These are phyloP conservation scores for Cantharis flavilabris DNA, from an alignment of 2,888 invertebrate species.

Conservation along the genomic window DNA sequence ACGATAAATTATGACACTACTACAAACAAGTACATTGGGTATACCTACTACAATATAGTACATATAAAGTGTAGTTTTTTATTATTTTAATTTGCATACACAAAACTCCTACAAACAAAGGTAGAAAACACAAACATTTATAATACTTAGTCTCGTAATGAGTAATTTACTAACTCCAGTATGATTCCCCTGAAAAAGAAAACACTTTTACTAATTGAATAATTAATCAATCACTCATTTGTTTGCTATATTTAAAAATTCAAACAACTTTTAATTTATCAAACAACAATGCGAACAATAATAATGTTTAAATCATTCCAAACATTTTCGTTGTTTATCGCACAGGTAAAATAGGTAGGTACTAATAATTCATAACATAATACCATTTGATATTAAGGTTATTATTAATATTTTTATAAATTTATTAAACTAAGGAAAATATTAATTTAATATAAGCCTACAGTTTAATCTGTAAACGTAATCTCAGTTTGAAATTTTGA, in stretches of 20 bases:
- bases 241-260: neutral
- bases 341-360: too few relatives aligned
- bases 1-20: neutral
- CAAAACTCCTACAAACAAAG: neutral
- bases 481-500: neutral
- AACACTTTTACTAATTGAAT: neutral
- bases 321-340: neutral
- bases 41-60: neutral
- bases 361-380: too few relatives aligned
- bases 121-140: neutral
- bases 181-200: constrained; percentile 20
- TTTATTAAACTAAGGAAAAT: neutral
- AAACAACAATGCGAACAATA: neutral
- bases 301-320: neutral
- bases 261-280: neutral
- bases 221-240: neutral
- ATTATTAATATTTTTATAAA: neutral
- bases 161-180: constrained; percentile 18
- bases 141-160: constrained; percentile 16
- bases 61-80: neutral
- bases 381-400: too few relatives aligned
- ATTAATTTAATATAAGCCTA: neutral
- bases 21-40: neutral
- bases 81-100: neutral
- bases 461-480: neutral